These are phyloP conservation scores for Otolemur crassicaudatus DNA, from an alignment of 2,797 vertebrate species.

Conservation along the genomic window DNA sequence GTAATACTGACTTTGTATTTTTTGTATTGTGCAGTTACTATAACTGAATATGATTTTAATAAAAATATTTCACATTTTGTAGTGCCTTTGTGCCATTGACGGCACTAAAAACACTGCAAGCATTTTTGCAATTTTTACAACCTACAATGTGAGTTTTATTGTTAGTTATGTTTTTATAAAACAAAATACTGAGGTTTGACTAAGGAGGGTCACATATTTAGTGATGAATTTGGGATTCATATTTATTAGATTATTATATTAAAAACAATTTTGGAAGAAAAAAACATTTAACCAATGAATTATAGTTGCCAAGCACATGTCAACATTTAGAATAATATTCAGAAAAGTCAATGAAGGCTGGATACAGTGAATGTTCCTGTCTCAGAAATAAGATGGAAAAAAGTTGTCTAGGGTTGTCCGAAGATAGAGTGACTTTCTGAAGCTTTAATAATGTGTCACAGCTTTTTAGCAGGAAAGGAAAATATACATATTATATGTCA, in stretches of 20 bases:
- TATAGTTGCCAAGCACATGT: not conserved
- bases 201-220: constrained; percentile 39
- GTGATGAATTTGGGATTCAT: constrained; percentile 30
- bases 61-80: constrained; percentile 45
- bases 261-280: constrained; percentile 36
- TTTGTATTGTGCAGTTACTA: constrained; percentile 30
- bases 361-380: constrained; percentile 42
- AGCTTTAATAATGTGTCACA: constrained; percentile 40
- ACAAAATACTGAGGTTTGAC: constrained; percentile 43
- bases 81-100: constrained; percentile 18
- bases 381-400: constrained; percentile 39
- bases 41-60: constrained; percentile 61
- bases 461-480: constrained; percentile 29
- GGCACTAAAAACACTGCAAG: constrained; percentile 39
- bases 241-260: constrained; percentile 38
- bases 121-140: constrained; percentile 25
- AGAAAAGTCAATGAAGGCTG: constrained; percentile 44
- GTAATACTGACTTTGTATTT: not conserved
- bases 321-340: constrained; percentile 12
- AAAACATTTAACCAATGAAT: not conserved
- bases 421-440: constrained; percentile 38
- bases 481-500: constrained; percentile 1
- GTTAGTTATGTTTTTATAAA: constrained; percentile 51
- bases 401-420: constrained; percentile 33
- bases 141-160: not conserved